Base-by-base conservation (phyloP, 2,797 vertebrate genomes). In the Arctocebus calabarensis region DNA sequence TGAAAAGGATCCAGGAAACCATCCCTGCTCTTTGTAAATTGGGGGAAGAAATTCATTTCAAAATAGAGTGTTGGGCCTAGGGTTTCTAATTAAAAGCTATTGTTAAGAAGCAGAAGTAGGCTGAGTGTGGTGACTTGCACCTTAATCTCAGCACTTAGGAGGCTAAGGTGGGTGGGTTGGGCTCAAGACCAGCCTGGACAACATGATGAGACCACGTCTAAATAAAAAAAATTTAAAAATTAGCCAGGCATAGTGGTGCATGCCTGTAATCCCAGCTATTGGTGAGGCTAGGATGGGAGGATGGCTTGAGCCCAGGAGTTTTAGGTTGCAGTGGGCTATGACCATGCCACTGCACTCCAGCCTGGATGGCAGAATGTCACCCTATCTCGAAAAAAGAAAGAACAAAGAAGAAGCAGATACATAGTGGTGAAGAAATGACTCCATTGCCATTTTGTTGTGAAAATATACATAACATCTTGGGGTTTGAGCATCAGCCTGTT, bases 51-150 rank as follows among this genome's bases (percentile, higher is more conserved):
- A 87, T 32, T 90, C 59, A 77, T 82, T 96, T 57, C 86, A 23
- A 91, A 93, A 87, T 75, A 84, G 57, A 83, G 34, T 43, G 7
- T 79, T 92, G 79, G 68, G 27, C 57, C 59, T 79, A 71, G 19
- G 19, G 52, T 79, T 64, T 23, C 75, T 94, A 83, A 78, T 90
- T 94, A 94, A 94, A 95, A 91, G 89, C 45, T 93, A 82, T 43
- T 81, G 29, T 84, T 89, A 87, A 71, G 64, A 90, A 64, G 73
- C 55, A 88, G 34, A 32, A 64, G 10, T 82, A 57, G 64, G 64
- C 64, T 66, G 64, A 7, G 64, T 66, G 14, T 66, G 64, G 64
- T 66, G 32, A 32, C 64, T 66, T 8, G 14, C 17, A 17, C 16
- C 64, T 66, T 66, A n/a, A 66, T 66, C 64, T 8, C 64, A 66